Conservation (phyloP, 2,888 invertebrate genomes). For the Apotomis turbidana region DNA sequence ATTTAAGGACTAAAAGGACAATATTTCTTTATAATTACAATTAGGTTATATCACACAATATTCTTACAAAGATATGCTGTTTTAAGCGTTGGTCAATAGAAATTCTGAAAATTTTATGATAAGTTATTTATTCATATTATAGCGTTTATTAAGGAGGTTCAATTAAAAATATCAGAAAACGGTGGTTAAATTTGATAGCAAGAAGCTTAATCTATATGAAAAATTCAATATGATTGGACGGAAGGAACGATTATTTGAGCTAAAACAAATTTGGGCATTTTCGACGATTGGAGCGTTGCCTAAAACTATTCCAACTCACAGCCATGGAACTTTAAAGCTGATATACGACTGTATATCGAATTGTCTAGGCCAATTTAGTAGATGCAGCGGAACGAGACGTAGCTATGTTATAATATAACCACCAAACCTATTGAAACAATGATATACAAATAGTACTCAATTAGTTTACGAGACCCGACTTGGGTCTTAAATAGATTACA, state of each 20-base stretch:
- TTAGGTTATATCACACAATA: conserved; percentile 82
- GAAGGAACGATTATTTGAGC: conserved; percentile 78
- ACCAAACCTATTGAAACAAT: too few species aligned
- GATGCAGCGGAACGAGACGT: conserved; percentile 28
- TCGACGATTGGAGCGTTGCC: conserved; percentile 58
- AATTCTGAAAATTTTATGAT: conserved; percentile 59
- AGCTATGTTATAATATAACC: background rate
- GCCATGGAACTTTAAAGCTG: conserved; percentile 60
- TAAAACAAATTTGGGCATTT: conserved; percentile 56
- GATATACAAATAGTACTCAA: too few species aligned
- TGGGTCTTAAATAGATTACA: too few species aligned
- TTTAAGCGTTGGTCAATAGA: conserved; percentile 80
- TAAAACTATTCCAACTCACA: conserved; percentile 56
- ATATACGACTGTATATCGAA: conserved; percentile 53
- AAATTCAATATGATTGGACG: conserved; percentile 75
- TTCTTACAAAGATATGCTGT: conserved; percentile 82
- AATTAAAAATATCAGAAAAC: conserved; percentile 46
- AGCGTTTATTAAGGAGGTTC: conserved; percentile 27
- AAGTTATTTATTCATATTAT: conserved; percentile 34
- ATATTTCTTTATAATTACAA: conserved; percentile 71
- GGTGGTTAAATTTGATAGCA: conserved; percentile 59
- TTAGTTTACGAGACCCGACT: too few species aligned
- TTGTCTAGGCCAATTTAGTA: conserved; percentile 52
- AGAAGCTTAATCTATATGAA: conserved; percentile 73
- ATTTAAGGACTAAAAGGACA: conserved; percentile 69